Evolutionary conservation across 2,113 vertebrate genomes (phyloP).

Genomic region (Sceloporus undulatus): DNA sequence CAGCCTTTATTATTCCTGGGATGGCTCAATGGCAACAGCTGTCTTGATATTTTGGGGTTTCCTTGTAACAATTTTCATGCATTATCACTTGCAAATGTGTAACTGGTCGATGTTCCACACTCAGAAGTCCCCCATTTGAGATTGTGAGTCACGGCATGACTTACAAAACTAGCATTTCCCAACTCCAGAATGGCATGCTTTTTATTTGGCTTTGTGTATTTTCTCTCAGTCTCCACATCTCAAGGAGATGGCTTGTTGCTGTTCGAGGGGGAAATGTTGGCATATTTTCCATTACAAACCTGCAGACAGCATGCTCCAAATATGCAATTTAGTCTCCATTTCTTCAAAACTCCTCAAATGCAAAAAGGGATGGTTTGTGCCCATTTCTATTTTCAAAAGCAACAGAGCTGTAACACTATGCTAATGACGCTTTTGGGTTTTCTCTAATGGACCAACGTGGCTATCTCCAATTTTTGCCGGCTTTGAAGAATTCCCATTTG

Average conservation of each 20-base stretch:
- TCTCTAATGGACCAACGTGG: neutral
- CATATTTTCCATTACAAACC: neutral
- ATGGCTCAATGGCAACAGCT: no score
- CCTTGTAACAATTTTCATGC: neutral
- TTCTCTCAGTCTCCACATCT: neutral
- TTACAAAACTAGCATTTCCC: neutral
- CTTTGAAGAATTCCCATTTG: conserved; percentile 14
- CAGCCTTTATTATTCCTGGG: no score
- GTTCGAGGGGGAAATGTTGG: neutral
- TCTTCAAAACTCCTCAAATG: neutral
- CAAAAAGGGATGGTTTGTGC: neutral
- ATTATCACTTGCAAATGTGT: neutral
- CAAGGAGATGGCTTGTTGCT: neutral
- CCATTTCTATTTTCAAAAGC: neutral
- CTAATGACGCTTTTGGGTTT: neutral
- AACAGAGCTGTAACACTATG: neutral
- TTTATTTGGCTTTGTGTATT: neutral
- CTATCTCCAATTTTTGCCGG: neutral
- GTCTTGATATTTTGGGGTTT: no score
- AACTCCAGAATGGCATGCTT: no score
- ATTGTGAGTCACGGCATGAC: neutral
- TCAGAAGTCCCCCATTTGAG: neutral
- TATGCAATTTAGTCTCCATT: neutral
- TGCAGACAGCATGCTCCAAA: neutral
- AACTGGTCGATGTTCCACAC: no score